A percentile compares a stretch with the other conserved stretches of the same genome.
Conservation (phyloP, 2,888 invertebrate genomes). For the Pristionchus maxplancki region DNA sequence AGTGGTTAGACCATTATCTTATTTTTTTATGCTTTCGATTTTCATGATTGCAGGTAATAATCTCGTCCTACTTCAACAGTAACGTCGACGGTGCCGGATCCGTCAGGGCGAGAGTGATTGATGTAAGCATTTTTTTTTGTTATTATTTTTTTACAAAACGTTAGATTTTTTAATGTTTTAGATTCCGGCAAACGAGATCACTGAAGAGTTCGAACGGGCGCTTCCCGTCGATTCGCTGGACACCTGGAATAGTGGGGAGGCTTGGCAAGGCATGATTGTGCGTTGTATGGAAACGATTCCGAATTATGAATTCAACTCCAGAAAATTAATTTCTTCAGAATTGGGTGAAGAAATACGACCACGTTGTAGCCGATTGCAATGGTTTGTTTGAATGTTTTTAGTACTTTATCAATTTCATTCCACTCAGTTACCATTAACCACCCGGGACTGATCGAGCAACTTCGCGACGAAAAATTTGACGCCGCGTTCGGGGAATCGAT, state of each 20-base stretch:
- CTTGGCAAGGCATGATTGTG: neutral
- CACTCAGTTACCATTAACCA: neutral
- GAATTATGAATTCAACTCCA: neutral
- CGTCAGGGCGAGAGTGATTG: neutral
- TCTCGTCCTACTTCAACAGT: neutral
- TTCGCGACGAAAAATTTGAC: neutral
- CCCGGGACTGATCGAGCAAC: neutral
- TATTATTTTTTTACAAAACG: no score
- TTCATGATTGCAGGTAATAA: constrained; percentile 2
- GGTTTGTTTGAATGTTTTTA: neutral
- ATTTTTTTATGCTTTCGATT: no score
- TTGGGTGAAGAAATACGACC: neutral
- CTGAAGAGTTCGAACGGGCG: neutral
- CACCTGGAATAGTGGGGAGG: neutral
- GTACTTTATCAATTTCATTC: no score
- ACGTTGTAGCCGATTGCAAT: neutral
- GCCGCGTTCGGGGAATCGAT: neutral
- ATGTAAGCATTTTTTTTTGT: no score
- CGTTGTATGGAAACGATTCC: neutral
- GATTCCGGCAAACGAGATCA: neutral
- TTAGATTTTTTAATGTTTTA: no score
- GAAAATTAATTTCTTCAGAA: neutral
- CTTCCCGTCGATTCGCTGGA: neutral
- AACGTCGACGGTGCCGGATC: neutral
- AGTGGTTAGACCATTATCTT: no score